Base-by-base conservation (phyloP, 2,113 vertebrate genomes). In the Dissostichus mawsoni region DNA sequence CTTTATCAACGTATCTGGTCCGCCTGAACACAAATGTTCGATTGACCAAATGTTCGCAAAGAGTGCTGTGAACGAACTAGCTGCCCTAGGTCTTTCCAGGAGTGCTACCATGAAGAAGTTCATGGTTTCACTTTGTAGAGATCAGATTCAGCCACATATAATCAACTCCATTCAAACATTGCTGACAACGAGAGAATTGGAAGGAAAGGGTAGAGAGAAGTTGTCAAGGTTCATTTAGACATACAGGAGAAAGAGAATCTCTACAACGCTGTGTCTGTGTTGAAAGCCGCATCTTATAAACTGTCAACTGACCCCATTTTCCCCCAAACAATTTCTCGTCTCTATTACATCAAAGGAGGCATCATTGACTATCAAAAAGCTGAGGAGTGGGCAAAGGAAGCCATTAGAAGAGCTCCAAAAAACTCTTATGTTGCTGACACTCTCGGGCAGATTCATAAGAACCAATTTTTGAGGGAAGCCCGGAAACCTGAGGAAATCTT, bases 381-480 rank as follows among this genome's bases (percentile, higher is more conserved):
- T 41, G 55, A 72, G 74, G 0, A n/a, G 5, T 92, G 89, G 87
- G 90, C 90, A 44, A 57, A 65, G 17, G 1, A 0, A 12, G 89
- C 92, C 8, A 90, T 90, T 18, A 0, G 0, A 18, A 85, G 36
- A 78, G 82, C 51, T 14, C 51, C 16, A 36, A 53, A 67, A 3
- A 92, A 84, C 78, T 93, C 90, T 0, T 90, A 81, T 12, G 17
- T 87, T 0, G 86, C 84, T 23, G 88, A 94, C 76, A 93, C 92
- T 57, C 84, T 93, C 5, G 92, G 89, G 13, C 90, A 92, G 63
- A 4, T 93, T 66, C 33, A 87, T 12, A 93, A 91, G 58, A 80
- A 82, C 23, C 7, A 3, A 12, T 70, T 93, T 3, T 0, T 72
- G 16, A 33, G 1, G 7, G 0, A 8, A 0, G 11, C 16, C 8